Evolutionary conservation across 2,113 vertebrate species (phyloP).

Genomic region (Lepidothrix coronata): DNA sequence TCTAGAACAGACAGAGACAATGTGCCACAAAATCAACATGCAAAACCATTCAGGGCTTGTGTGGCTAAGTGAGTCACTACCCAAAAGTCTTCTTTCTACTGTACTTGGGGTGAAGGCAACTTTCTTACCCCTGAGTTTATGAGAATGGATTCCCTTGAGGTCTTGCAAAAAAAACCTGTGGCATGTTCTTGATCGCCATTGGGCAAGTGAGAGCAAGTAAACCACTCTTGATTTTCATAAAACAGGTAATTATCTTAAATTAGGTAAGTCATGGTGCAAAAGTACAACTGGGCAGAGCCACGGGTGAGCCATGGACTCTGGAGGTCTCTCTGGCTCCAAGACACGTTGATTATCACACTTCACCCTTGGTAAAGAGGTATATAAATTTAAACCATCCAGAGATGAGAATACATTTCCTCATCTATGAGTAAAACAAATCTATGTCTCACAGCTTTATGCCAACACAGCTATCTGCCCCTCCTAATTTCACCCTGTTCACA

Average conservation of each 20-base stretch:
- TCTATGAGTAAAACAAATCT: background rate
- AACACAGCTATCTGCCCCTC: background rate
- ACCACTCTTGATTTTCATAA: background rate
- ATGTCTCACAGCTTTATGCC: background rate
- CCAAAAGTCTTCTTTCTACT: background rate
- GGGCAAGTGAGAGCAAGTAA: background rate
- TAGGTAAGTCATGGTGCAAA: background rate
- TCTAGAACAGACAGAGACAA: background rate
- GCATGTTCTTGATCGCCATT: background rate
- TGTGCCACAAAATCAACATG: background rate
- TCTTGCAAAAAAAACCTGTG: background rate
- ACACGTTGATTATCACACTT: background rate
- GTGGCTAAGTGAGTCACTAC: background rate
- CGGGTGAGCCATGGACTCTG: background rate
- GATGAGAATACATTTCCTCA: background rate
- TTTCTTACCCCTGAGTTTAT: background rate
- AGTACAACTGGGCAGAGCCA: background rate
- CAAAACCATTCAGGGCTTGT: background rate
- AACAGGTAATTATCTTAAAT: background rate
- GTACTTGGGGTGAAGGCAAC: background rate
- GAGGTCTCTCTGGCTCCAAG: background rate
- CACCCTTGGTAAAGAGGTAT: background rate
- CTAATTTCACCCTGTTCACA: background rate
- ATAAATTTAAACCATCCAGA: background rate
- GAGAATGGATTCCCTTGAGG: background rate